These are phyloP conservation scores for Brenthis daphne DNA, from an alignment of 2,888 invertebrate species.

Conservation along the genomic window DNA sequence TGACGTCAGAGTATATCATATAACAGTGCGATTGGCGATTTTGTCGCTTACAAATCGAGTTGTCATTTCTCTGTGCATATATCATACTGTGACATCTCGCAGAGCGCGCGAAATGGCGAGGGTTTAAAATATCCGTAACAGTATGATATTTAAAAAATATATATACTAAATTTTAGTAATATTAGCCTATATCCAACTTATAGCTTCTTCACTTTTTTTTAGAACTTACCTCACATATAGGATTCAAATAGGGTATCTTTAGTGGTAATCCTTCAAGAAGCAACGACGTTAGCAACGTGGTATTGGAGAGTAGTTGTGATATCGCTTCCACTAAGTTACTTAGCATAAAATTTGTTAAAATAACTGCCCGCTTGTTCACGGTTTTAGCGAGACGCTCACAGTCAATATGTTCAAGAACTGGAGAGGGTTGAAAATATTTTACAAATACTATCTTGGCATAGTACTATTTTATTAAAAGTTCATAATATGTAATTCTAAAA, in stretches of 20 bases:
- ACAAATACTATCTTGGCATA: background rate
- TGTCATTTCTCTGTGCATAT: no score
- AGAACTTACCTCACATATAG: constrained; percentile 76
- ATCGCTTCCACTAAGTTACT: constrained; percentile 85
- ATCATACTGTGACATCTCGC: no score
- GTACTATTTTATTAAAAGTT: background rate
- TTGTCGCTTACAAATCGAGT: no score
- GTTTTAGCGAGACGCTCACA: constrained; percentile 83
- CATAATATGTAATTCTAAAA: background rate
- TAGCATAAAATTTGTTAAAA: constrained; percentile 87
- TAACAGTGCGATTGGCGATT: no score
- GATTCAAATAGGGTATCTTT: constrained; percentile 84
- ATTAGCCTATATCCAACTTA: no score
- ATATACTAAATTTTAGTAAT: no score
- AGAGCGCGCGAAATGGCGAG: no score
- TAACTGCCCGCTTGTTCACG: constrained; percentile 83
- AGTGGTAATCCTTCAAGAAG: constrained; percentile 88
- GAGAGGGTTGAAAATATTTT: constrained; percentile 6
- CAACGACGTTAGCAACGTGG: constrained; percentile 83
- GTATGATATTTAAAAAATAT: no score
- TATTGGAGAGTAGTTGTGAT: constrained; percentile 84
- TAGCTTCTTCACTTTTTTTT: background rate
- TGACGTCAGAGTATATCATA: no score
- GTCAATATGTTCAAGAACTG: constrained; percentile 78
- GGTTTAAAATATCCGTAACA: no score